Conservation (phyloP, 2,888 invertebrate genomes). For the Drosophila putrida region DNA sequence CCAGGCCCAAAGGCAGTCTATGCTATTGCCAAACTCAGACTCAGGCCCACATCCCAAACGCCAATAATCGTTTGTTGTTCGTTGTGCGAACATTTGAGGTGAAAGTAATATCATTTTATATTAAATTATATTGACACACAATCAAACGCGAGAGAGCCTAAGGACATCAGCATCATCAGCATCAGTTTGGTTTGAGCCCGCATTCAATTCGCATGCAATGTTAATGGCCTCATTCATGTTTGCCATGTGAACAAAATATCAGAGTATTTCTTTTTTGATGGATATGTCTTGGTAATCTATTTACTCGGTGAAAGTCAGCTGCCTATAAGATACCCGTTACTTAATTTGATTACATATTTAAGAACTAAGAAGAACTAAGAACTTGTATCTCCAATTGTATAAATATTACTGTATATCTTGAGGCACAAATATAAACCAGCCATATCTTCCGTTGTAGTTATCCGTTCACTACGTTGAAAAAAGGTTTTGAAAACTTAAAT, state of each 20-base stretch:
- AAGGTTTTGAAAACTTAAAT: too few species aligned
- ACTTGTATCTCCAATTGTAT: too few species aligned
- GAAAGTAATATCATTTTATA: constrained; percentile 66
- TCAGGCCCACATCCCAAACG: neutral
- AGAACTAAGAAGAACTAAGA: too few species aligned
- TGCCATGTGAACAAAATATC: neutral
- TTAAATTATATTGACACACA: constrained; percentile 63
- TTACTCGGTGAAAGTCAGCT: too few species aligned
- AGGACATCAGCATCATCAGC: constrained; percentile 1
- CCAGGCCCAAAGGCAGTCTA: constrained; percentile 1
- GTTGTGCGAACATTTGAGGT: constrained; percentile 10
- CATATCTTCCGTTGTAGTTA: too few species aligned
- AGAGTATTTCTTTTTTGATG: too few species aligned
- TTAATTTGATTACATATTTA: too few species aligned
- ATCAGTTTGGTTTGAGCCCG: constrained; percentile 11
- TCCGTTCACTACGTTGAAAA: too few species aligned
- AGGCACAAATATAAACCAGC: too few species aligned
- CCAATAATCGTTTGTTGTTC: constrained; percentile 58
- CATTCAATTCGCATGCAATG: constrained; percentile 11
- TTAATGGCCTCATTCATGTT: neutral
- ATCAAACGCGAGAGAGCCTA: constrained; percentile 18
- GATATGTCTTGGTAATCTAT: too few species aligned
- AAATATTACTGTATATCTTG: too few species aligned
- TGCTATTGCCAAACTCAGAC: neutral
- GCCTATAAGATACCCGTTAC: too few species aligned